Percentiles rank a stretch among this genome's conserved stretches.
These are phyloP conservation scores for Pantherophis guttatus DNA, from an alignment of 2,113 vertebrate genomes.

Conservation along the genomic window DNA sequence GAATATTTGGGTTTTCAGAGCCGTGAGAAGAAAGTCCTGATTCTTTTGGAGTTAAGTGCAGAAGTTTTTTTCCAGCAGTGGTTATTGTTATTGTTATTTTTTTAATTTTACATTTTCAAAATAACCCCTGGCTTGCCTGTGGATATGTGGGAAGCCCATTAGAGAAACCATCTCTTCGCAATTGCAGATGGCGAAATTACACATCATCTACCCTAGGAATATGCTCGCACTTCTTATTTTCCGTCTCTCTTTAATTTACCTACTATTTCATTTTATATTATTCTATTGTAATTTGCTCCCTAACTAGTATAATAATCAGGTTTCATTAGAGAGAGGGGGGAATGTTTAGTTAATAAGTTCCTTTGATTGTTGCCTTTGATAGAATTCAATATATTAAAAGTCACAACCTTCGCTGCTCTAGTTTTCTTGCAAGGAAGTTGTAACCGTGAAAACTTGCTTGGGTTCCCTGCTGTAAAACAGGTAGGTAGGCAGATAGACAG, in stretches of 20 bases:
- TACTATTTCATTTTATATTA: constrained; percentile 20
- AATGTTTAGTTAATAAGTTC: background rate
- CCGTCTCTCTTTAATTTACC: background rate
- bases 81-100: background rate
- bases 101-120: background rate
- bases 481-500: background rate
- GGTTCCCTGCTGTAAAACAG: background rate
- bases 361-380: constrained; percentile 11
- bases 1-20: background rate
- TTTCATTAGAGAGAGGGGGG: background rate
- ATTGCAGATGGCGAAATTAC: constrained; percentile 1
- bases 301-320: constrained; percentile 23
- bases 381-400: background rate
- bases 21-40: background rate
- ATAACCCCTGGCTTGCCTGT: constrained; percentile 1
- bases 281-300: constrained; percentile 21
- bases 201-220: background rate
- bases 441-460: background rate
- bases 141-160: background rate
- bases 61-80: background rate
- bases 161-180: background rate
- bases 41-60: background rate
- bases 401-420: background rate
- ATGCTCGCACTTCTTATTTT: background rate
- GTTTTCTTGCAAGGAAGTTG: background rate